Evolutionary conservation across 2,888 invertebrate species (phyloP), one percentile per base, ranked within the genome.

Genomic region (Griposia aprilina): DNA sequence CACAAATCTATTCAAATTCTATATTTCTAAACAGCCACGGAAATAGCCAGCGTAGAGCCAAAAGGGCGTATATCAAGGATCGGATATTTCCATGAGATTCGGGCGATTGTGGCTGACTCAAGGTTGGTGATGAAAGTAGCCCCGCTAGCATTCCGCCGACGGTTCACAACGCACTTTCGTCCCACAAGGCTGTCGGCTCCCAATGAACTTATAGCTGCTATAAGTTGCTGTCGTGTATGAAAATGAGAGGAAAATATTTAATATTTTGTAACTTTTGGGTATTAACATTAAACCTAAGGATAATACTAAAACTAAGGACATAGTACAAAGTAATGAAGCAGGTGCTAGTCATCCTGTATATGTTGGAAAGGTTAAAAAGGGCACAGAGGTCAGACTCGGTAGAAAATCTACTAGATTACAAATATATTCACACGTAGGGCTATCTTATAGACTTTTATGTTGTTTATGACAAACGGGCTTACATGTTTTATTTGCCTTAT

Each of bases 111-210:
- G 83, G 84, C 85, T 69, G 82, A 74, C 84, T 87, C 93, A 93
- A 93, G 93, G 93, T 91, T 90, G 88, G 88, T 91, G 83, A 87
- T 88, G 92, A 92, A 92, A 95, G 95, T 94, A 93, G 91, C 90
- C 93, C 92, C 88, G 92, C 91, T 91, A 91, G 90, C 94, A 95
- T 95, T 95, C 95, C 94, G 87, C 86, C 89, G 90, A 90, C 81
- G 87, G 86, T 76, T 81, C 84, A 83, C 87, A 86, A 92, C 92
- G 92, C 93, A 94, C 95, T 95, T 94, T 94, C 95, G 93, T 94
- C 93, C 89, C 90, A 89, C 94, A 95, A 95, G 95, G 95, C 94
- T 95, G 93, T 77, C 86, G 62, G 83, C 88, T 80, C 80, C 88
- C 74, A 82, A 72, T 83, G 82, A 89, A 82, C 77, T 82, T 86